A percentile compares a stretch with the other conserved stretches of the same genome.
phyloP scores from a whole-genome alignment of 2,888 invertebrate species.

The Magallana nippona region DNA sequence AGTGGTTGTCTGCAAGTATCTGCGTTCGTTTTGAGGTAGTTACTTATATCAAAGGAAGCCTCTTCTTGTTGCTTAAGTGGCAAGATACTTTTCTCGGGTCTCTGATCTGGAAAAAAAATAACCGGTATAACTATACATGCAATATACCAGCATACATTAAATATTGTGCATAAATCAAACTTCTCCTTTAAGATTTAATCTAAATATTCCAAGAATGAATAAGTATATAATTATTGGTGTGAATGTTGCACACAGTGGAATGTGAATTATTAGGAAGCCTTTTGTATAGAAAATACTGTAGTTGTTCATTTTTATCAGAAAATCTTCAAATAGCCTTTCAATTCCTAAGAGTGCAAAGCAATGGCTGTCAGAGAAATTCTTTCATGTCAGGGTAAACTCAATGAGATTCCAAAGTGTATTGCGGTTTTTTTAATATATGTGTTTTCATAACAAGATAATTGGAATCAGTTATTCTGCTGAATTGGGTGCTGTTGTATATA shows the following conservation, averaged over 20 bases:
- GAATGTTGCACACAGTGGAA: too few species aligned
- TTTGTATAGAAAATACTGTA: too few species aligned
- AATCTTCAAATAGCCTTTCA: too few species aligned
- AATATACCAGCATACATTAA: too few species aligned
- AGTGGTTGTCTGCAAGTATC: not conserved
- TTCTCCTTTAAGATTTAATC: too few species aligned
- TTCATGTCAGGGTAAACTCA: not conserved
- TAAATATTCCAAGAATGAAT: too few species aligned
- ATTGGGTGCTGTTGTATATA: not conserved
- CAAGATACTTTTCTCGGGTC: not conserved
- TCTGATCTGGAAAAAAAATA: not conserved
- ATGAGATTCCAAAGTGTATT: slow-evolving; percentile 9
- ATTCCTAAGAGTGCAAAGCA: not conserved
- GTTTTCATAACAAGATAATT: slow-evolving; percentile 26
- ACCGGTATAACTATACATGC: not conserved
- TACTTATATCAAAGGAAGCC: not conserved
- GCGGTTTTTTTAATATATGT: not conserved
- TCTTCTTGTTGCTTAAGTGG: not conserved
- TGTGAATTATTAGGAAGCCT: too few species aligned
- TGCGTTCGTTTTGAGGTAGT: not conserved
- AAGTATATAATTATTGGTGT: too few species aligned
- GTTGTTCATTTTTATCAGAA: too few species aligned
- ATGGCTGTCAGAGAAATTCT: not conserved
- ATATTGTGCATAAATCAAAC: too few species aligned
- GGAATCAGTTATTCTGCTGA: not conserved